A percentile compares a stretch with the other conserved stretches of the same genome.
phyloP scores from a whole-genome alignment of 2,888 invertebrate species.

The Pyrocoelia pectoralis region DNA sequence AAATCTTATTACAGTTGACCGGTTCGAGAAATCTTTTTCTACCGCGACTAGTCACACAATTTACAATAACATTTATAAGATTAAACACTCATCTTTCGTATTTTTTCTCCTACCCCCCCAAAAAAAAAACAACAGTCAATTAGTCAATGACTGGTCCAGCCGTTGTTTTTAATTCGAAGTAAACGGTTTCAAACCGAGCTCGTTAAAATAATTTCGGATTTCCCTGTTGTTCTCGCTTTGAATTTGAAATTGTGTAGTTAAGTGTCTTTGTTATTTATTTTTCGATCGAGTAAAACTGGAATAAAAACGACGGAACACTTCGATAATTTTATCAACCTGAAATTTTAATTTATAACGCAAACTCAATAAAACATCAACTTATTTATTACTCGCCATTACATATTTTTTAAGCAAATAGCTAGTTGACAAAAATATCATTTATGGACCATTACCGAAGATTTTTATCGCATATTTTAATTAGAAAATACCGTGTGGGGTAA shows the following conservation, averaged over 20 bases:
- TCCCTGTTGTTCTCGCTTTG: constrained; percentile 41
- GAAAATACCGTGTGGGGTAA: constrained; percentile 44
- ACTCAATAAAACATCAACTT: constrained; percentile 39
- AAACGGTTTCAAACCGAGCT: constrained; percentile 46
- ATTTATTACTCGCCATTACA: constrained; percentile 43
- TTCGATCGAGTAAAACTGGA: constrained; percentile 24
- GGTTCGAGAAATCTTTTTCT: constrained; percentile 3
- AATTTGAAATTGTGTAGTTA: constrained; percentile 26
- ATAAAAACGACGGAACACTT: not conserved
- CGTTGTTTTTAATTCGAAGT: constrained; percentile 52
- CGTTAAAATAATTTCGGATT: constrained; percentile 50
- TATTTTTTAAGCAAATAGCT: constrained; percentile 39
- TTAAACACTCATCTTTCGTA: constrained; percentile 44
- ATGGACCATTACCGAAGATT: constrained; percentile 45
- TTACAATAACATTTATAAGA: not conserved
- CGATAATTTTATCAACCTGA: constrained; percentile 10
- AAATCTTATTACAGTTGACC: constrained; percentile 13
- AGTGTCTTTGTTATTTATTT: constrained; percentile 31
- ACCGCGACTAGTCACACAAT: not conserved
- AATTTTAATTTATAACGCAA: constrained; percentile 41
- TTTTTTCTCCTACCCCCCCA: constrained; percentile 48
- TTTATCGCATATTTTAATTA: constrained; percentile 49
- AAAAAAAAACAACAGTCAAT: constrained; percentile 55
- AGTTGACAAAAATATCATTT: constrained; percentile 49
- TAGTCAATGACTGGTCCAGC: constrained; percentile 49